Evolutionary conservation across 2,888 invertebrate species (phyloP).

Genomic region (Tenodera sinensis): DNA sequence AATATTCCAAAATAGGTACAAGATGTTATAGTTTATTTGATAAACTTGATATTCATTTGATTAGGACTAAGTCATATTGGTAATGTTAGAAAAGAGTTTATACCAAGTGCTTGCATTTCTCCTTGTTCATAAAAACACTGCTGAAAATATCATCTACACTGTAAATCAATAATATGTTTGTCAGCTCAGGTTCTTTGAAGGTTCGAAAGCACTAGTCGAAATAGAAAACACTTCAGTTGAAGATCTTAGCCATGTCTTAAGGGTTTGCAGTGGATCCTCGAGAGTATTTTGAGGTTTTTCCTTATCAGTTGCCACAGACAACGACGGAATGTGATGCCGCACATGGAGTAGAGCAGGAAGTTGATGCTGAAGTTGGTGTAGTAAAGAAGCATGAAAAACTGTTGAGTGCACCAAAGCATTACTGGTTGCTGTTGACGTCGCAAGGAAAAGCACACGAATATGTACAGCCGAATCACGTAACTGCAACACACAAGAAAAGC

Average conservation of each 20-base stretch:
- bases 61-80: too few relatives aligned
- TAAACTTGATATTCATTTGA: too few relatives aligned
- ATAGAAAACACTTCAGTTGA: not conserved
- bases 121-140: not conserved
- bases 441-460: slow-evolving; percentile 50
- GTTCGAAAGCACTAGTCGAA: not conserved
- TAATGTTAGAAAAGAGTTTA: too few relatives aligned
- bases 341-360: slow-evolving; percentile 60
- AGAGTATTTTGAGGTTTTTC: slow-evolving; percentile 46
- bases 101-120: too few relatives aligned
- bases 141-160: not conserved
- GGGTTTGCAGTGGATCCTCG: slow-evolving; percentile 41
- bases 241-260: slow-evolving; percentile 39
- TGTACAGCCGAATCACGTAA: slow-evolving; percentile 53
- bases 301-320: slow-evolving; percentile 52
- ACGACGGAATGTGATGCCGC: slow-evolving; percentile 56
- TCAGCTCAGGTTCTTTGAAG: too few relatives aligned
- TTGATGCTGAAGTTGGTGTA: slow-evolving; percentile 64
- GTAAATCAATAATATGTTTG: too few relatives aligned
- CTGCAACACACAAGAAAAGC: slow-evolving; percentile 40
- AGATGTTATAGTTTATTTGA: too few relatives aligned
- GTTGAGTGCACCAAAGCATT: slow-evolving; percentile 52
- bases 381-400: slow-evolving; percentile 59
- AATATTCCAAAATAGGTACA: too few relatives aligned
- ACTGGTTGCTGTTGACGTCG: slow-evolving; percentile 45